Conservation (phyloP, 2,113 vertebrate species). For the Cololabis saira region DNA sequence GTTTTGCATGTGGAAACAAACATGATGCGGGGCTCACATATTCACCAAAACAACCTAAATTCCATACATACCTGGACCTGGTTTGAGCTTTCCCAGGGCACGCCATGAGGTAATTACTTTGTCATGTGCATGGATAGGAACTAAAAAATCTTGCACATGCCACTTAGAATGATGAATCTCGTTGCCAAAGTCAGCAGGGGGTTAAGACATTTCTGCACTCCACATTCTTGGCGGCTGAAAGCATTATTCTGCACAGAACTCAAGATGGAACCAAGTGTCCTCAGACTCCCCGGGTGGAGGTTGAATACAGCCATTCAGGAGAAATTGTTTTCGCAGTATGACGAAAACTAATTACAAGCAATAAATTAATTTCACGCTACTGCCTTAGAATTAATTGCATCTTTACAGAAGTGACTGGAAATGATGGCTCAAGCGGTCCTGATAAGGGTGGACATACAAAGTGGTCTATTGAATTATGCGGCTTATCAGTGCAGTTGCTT, state of each 20-base stretch:
- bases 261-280: constrained; percentile 55
- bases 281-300: constrained; percentile 52
- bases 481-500: constrained; percentile 48
- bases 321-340: constrained; percentile 79
- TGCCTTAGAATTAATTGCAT: constrained; percentile 81
- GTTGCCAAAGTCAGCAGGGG: constrained; percentile 34
- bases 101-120: constrained; percentile 2
- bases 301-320: constrained; percentile 59
- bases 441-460: constrained; percentile 70
- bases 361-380: constrained; percentile 81
- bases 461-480: constrained; percentile 58
- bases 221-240: constrained; percentile 47
- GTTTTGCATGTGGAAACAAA: background rate
- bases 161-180: constrained; percentile 33
- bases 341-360: constrained; percentile 80
- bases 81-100: constrained; percentile 25
- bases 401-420: constrained; percentile 68
- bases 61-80: constrained; percentile 37
- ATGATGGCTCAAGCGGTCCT: constrained; percentile 68
- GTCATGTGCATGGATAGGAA: constrained; percentile 10
- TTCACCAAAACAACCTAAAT: constrained; percentile 31
- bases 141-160: constrained; percentile 25
- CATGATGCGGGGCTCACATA: constrained; percentile 19
- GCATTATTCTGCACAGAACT: constrained; percentile 50
- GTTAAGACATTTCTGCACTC: constrained; percentile 36